Evolutionary conservation across 64 coral and sea anemone species (phyloP).

Genomic region (Astreopora myriophthalma): DNA sequence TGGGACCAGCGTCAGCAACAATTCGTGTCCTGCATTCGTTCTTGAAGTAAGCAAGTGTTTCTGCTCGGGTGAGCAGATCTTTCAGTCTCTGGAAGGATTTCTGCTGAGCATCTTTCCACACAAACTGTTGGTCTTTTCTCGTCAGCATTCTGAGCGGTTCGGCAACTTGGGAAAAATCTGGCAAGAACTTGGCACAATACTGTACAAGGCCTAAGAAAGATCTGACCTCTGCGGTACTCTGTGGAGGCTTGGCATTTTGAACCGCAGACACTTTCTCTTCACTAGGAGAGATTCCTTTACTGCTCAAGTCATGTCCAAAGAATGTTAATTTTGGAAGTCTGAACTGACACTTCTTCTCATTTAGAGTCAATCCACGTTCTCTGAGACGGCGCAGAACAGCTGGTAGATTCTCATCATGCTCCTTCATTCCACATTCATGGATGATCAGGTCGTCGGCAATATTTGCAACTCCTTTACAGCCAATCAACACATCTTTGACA

Average conservation of each 20-base stretch:
- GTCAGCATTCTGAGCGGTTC: slow-evolving; percentile 16
- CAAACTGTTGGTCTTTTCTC: background rate
- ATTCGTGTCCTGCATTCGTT: slow-evolving; percentile 31
- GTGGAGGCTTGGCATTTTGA: background rate
- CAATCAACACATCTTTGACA: background rate
- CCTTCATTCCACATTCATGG: too few relatives aligned
- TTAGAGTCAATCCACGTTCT: too few relatives aligned
- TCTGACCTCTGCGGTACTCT: background rate
- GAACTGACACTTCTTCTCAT: too few relatives aligned
- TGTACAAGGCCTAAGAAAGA: background rate
- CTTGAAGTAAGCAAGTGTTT: slow-evolving; percentile 39
- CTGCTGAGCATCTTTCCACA: slow-evolving; percentile 22
- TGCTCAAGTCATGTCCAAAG: too few relatives aligned
- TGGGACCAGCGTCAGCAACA: slow-evolving; percentile 25
- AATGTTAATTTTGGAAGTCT: too few relatives aligned
- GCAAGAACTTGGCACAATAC: background rate
- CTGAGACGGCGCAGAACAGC: too few relatives aligned
- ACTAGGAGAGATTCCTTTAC: too few relatives aligned
- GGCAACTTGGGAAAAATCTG: slow-evolving; percentile 14
- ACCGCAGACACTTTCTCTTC: background rate
- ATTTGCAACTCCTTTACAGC: too few relatives aligned
- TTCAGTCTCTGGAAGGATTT: slow-evolving; percentile 35
- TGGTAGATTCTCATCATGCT: too few relatives aligned
- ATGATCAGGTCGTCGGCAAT: too few relatives aligned
- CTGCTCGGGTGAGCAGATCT: background rate